Conservation (phyloP, 2,888 invertebrate species). For the Sarcophaga carnaria region DNA sequence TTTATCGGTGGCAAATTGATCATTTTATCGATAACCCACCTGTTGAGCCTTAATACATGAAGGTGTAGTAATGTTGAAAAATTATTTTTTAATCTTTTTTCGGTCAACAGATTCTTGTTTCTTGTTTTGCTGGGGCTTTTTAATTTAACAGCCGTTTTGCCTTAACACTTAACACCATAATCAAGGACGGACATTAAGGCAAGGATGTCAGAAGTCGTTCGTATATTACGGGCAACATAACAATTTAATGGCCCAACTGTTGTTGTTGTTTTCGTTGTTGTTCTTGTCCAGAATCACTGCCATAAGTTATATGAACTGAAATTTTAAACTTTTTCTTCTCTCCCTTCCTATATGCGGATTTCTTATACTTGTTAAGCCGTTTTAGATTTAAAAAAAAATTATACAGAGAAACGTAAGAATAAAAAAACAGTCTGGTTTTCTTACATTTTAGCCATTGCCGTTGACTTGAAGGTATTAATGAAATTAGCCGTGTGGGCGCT, state of each 20-base stretch:
- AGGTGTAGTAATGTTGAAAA: slow-evolving; percentile 56
- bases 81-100: slow-evolving; percentile 6
- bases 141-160: background rate
- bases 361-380: too few relatives aligned
- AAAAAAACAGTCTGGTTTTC: too few relatives aligned
- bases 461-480: slow-evolving; percentile 63
- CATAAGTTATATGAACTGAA: background rate
- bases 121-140: too few relatives aligned
- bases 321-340: background rate
- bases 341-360: too few relatives aligned
- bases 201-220: slow-evolving; percentile 12
- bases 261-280: slow-evolving; percentile 23
- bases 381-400: too few relatives aligned
- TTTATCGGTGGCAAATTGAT: background rate
- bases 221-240: slow-evolving; percentile 57
- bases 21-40: background rate
- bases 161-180: background rate
- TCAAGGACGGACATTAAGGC: background rate
- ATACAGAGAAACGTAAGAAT: too few relatives aligned
- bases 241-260: slow-evolving; percentile 62
- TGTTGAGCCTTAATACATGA: slow-evolving; percentile 7
- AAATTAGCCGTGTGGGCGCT: slow-evolving; percentile 71
- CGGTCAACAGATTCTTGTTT: background rate
- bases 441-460: slow-evolving; percentile 22
- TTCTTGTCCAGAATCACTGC: slow-evolving; percentile 40